A percentile compares a stretch with the other conserved stretches of the same genome.
phyloP scores from a whole-genome alignment of 2,113 vertebrate species.

The Gallinago paraguaiae region DNA sequence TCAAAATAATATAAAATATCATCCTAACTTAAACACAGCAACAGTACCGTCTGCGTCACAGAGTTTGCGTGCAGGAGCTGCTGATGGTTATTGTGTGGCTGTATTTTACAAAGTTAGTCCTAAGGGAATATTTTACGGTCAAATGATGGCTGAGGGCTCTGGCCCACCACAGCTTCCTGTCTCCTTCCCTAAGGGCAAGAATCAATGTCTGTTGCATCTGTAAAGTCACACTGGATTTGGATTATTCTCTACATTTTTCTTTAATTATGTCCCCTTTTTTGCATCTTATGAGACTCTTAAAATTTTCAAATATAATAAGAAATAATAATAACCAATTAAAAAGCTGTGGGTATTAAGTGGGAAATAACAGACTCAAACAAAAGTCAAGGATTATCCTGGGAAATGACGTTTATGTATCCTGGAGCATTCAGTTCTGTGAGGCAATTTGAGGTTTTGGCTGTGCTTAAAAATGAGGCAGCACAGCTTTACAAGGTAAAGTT shows the following conservation, averaged over 20 bases:
- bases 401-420: conserved; percentile 40
- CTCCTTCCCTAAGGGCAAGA: background rate
- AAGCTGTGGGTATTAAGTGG: conserved; percentile 48
- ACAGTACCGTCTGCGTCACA: background rate
- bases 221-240: background rate
- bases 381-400: conserved; percentile 48
- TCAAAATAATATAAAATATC: background rate
- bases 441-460: conserved; percentile 43
- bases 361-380: conserved; percentile 50
- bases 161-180: conserved; percentile 44
- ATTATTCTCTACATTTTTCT: conserved; percentile 34
- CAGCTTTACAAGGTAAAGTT: background rate
- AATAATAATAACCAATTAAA: conserved; percentile 60
- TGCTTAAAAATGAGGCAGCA: background rate
- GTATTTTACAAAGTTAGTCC: background rate
- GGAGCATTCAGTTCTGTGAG: conserved; percentile 9
- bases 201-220: background rate
- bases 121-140: conserved; percentile 21
- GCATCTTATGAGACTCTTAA: conserved; percentile 44
- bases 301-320: conserved; percentile 44
- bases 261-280: background rate
- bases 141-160: conserved; percentile 18
- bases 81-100: background rate
- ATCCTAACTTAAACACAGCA: background rate
- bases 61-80: background rate